Conservation (phyloP, 2,113 vertebrate genomes). For the Tricholaema leucomelas region DNA sequence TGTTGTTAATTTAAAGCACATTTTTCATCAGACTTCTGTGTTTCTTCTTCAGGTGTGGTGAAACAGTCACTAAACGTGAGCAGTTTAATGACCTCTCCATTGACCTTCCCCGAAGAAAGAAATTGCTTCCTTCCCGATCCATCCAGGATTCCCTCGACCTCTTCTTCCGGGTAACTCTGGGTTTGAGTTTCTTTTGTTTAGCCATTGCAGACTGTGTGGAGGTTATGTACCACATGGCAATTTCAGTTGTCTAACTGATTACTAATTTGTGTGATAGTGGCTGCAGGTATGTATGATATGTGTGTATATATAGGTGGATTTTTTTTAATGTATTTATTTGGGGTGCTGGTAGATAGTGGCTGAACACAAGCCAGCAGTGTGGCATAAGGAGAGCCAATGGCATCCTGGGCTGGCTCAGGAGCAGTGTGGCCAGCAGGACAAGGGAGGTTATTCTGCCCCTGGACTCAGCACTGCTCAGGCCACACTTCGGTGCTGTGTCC, state of each 20-base stretch:
- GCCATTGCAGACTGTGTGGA: neutral
- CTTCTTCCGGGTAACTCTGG: constrained; percentile 90
- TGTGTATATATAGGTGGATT: no score
- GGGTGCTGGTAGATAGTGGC: no score
- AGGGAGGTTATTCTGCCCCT: no score
- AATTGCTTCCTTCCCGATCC: constrained; percentile 87
- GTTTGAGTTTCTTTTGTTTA: neutral
- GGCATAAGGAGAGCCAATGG: no score
- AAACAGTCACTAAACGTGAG: constrained; percentile 92
- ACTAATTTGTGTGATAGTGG: neutral
- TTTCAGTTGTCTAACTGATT: neutral
- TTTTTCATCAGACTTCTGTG: neutral
- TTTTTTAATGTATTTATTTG: no score
- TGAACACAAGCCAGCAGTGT: no score
- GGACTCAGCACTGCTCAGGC: no score
- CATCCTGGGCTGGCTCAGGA: no score
- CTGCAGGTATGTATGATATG: neutral
- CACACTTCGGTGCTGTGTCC: no score
- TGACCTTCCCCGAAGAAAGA: constrained; percentile 93
- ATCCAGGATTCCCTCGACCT: constrained; percentile 98
- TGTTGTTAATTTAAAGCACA: neutral
- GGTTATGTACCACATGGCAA: neutral
- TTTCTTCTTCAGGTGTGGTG: constrained; percentile 84
- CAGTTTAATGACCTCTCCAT: constrained; percentile 98
- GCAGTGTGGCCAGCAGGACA: no score